Evolutionary conservation across 2,797 vertebrate genomes (phyloP), one percentile per base, ranked within the genome.

Genomic region (Peromyscus aztecus): DNA sequence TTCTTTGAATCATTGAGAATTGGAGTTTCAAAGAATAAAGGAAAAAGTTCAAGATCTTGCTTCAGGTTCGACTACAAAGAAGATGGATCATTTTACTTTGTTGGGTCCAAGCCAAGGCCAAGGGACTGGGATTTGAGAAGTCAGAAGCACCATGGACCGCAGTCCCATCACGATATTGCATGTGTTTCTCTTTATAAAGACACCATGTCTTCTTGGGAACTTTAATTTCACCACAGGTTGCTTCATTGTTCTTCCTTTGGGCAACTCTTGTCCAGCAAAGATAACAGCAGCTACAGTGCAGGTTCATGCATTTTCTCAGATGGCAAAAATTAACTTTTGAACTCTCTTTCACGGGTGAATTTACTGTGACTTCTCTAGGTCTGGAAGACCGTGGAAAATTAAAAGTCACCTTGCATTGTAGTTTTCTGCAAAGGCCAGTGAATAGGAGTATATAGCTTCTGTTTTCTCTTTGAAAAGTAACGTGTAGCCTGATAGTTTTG

Each of bases 51-150:
- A 92, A 89, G 59, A 83, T 87, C 93, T 95, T 75, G 85, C 93
- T 88, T 91, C 96, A 97, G 93, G 40, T 93, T 92, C 95, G 95
- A 80, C 67, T 12, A 23, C 75, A 96, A 96, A 96, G 91, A 95
- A 96, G 96, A 93, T 78, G 97, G 90, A 92, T 37, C 77, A 80
- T 10, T 87, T 61, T 63, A 52, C 40, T 43, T 83, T 69, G 91
- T 97, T 97, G 96, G 97, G 95, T 96, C 90, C 83, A 96, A 96
- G 86, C 91, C 49, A 97, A 97, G 96, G 67, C 94, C 90, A 97
- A 96, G 75, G 95, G 76, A 17, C 97, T 90, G 87, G 57, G 78
- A 97, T 90, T 96, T 78, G 95, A 67, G 96, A 83, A 95, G 92
- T 81, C 92, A 96, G 84, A 93, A 31, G 90, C 96, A 97, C 95